Conservation (phyloP, 2,797 vertebrate genomes). For the Hypotaenidia philippensis region DNA sequence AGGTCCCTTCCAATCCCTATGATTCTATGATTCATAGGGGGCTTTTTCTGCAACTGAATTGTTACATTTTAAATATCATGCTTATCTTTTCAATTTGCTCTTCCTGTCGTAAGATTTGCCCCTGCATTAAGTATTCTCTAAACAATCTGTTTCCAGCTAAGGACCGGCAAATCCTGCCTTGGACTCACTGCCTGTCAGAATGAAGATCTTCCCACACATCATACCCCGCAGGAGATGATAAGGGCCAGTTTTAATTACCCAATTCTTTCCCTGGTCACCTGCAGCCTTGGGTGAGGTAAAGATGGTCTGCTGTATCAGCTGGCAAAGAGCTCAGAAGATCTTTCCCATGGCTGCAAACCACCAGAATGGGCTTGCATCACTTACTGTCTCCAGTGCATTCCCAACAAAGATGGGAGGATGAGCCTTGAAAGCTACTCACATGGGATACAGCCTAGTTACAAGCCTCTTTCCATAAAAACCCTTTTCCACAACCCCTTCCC, state of each 20-base stretch:
- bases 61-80: not conserved
- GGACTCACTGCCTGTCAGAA: not conserved
- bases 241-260: not conserved
- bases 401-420: not conserved
- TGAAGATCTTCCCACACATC: not conserved
- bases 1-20: too few species aligned
- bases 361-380: not conserved
- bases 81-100: not conserved
- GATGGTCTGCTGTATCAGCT: not conserved
- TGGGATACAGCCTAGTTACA: not conserved
- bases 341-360: not conserved
- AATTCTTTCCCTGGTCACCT: not conserved
- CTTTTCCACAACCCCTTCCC: not conserved
- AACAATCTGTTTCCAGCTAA: slow-evolving; percentile 6
- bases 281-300: not conserved
- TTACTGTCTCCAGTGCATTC: not conserved
- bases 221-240: not conserved
- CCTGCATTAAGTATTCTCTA: not conserved
- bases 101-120: not conserved
- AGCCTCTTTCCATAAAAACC: not conserved
- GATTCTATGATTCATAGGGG: rapidly evolving
- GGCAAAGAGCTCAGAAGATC: not conserved
- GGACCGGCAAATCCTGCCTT: not conserved
- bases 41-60: not conserved
- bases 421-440: not conserved